These are phyloP conservation scores for Odontamblyopus rebecca DNA, from an alignment of 2,797 vertebrate species.

Conservation along the genomic window DNA sequence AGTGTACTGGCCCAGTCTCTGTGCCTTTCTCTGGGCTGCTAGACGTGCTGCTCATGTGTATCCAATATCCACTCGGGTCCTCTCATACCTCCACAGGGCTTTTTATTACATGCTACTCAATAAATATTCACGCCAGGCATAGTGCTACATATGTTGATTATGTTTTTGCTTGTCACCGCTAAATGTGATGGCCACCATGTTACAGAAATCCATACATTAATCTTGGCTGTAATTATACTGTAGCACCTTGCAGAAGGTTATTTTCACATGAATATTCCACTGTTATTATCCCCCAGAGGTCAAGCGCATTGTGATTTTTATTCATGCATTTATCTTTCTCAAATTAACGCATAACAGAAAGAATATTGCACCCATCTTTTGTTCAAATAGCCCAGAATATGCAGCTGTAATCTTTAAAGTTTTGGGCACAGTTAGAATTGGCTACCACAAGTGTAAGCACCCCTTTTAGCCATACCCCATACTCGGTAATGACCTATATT, in stretches of 20 bases:
- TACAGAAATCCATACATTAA: constrained; percentile 56
- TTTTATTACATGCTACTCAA: constrained; percentile 59
- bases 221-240: constrained; percentile 51
- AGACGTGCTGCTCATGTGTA: constrained; percentile 59
- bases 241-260: constrained; percentile 34
- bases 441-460: constrained; percentile 6
- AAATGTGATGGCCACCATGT: constrained; percentile 53
- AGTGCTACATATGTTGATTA: constrained; percentile 61
- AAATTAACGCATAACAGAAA: constrained; percentile 21
- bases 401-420: not conserved
- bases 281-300: constrained; percentile 44
- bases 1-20: constrained; percentile 45
- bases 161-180: constrained; percentile 51
- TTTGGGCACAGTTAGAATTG: not conserved
- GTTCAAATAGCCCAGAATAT: not conserved
- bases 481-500: not conserved
- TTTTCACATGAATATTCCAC: constrained; percentile 53
- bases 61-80: constrained; percentile 62
- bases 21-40: constrained; percentile 51
- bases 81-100: constrained; percentile 42
- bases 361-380: constrained; percentile 23
- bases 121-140: constrained; percentile 66
- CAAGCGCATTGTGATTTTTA: constrained; percentile 40
- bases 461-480: not conserved
- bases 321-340: constrained; percentile 47